Evolutionary conservation across 2,888 invertebrate species (phyloP).

Genomic region (Tetragonisca angustula): DNA sequence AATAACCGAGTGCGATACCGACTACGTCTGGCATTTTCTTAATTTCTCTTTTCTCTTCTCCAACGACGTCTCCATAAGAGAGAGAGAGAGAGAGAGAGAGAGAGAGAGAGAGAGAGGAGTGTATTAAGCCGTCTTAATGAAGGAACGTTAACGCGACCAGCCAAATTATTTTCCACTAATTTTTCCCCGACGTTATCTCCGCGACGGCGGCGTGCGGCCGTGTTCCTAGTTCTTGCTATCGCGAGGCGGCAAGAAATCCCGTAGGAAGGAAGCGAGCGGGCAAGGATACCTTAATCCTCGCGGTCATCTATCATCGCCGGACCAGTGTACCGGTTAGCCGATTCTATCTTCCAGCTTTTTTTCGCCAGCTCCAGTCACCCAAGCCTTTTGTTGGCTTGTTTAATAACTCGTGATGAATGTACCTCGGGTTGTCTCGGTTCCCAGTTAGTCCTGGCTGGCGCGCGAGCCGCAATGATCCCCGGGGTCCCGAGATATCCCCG

Average conservation of each 20-base stretch:
- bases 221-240: slow-evolving; percentile 22
- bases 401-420: slow-evolving; percentile 84
- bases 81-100: no score
- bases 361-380: slow-evolving; percentile 72
- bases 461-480: slow-evolving; percentile 50
- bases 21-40: neutral
- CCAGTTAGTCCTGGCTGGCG: slow-evolving; percentile 54
- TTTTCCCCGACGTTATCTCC: slow-evolving; percentile 30
- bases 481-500: slow-evolving; percentile 59
- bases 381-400: slow-evolving; percentile 82
- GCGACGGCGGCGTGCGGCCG: neutral
- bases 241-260: slow-evolving; percentile 45
- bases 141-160: slow-evolving; percentile 21
- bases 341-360: slow-evolving; percentile 81
- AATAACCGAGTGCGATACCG: neutral
- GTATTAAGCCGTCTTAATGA: slow-evolving; percentile 22
- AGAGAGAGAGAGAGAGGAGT: no score
- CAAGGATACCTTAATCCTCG: slow-evolving; percentile 78
- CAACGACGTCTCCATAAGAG: no score
- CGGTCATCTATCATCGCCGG: slow-evolving; percentile 81
- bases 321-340: slow-evolving; percentile 80
- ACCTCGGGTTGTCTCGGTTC: slow-evolving; percentile 69
- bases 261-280: slow-evolving; percentile 42
- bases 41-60: neutral
- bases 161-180: slow-evolving; percentile 51